Evolutionary conservation across 1,140 invertebrate genomes (phyloP), one percentile per base, ranked within the genome.

Genomic region (Drosophila pachea): DNA sequence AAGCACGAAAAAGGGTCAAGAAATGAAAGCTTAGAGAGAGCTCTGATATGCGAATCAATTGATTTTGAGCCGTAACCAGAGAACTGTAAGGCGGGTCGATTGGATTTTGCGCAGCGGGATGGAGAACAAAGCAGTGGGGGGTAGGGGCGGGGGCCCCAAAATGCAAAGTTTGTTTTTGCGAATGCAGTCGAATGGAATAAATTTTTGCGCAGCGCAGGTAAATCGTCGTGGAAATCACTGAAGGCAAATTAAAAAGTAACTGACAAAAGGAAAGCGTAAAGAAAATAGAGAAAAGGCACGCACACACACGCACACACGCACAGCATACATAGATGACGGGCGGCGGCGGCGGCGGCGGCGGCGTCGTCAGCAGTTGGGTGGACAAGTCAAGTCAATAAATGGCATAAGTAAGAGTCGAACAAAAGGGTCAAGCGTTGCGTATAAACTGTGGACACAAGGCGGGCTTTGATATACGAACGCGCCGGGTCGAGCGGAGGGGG

Each of bases 1-100:
- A 78, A 82, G 78, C 78, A 86, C 82, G 63, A 81, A 82, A 83
- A 84, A 83, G 81, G 81, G 81, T 86, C 81, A 84, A 84, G 76
- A 84, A 73, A 74, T 52, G 69, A 67, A 58, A 60, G 56, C 59
- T 73, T 50, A 56, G 42, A 47, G 82, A 56, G 71, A 76, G 73
- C 81, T 56, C 61, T 58, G 68, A 70, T 70, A 84, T 84, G 70
- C 78, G 78, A 83, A 83, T 83, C 78, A 83, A 83, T 83, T 83
- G 78, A 83, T 83, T 84, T 78, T 56, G 64, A 74, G 61, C 73
- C 73, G 73, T 72, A 74, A 74, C 73, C 68, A 65, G 52, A 66
- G 62, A 60, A 49, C 60, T 47, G 58, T 48, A 66, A 66, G 48
- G 49, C 29, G 45, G 31, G 8, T 43, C 11, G 16, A 8, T 7